Percentiles rank a stretch among this genome's conserved stretches.
Evolutionary conservation across 1,140 invertebrate species (phyloP).

Genomic region (Nomia melanderi): DNA sequence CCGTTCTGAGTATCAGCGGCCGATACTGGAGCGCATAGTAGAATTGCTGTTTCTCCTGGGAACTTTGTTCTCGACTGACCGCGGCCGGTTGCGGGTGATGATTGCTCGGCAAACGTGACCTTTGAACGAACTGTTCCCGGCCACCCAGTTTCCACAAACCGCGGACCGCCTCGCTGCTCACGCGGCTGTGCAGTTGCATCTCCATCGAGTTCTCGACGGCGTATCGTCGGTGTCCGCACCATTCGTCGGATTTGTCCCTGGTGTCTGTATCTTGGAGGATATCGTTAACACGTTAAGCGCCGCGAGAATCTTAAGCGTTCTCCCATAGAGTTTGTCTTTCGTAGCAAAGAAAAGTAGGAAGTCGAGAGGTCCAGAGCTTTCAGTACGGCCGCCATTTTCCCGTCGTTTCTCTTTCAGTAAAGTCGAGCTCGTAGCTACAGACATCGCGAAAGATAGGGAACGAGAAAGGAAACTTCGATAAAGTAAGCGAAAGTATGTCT

Average conservation of each 20-base stretch:
- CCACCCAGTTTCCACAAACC: constrained; percentile 64
- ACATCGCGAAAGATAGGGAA: no score
- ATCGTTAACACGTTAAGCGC: no score
- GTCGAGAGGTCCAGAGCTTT: neutral
- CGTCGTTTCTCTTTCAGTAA: neutral
- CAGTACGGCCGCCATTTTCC: constrained; percentile 5
- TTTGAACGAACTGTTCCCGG: constrained; percentile 33
- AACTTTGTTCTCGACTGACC: constrained; percentile 18
- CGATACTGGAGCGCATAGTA: constrained; percentile 57
- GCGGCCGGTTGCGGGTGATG: constrained; percentile 37
- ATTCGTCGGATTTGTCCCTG: neutral
- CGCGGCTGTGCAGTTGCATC: constrained; percentile 66
- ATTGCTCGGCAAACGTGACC: constrained; percentile 18
- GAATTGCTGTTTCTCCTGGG: constrained; percentile 41
- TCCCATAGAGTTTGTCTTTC: no score
- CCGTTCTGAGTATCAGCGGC: constrained; percentile 43
- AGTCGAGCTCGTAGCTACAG: no score
- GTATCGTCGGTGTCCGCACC: constrained; percentile 60
- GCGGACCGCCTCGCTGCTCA: constrained; percentile 64
- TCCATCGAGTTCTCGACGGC: constrained; percentile 66
- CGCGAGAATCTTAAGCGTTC: no score
- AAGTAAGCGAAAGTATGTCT: no score
- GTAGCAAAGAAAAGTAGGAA: no score
- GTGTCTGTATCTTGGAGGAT: constrained; percentile 19
- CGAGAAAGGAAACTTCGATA: no score